phyloP scores from a whole-genome alignment of 2,888 invertebrate genomes.

The Bursaphelenchus okinawaensis region DNA sequence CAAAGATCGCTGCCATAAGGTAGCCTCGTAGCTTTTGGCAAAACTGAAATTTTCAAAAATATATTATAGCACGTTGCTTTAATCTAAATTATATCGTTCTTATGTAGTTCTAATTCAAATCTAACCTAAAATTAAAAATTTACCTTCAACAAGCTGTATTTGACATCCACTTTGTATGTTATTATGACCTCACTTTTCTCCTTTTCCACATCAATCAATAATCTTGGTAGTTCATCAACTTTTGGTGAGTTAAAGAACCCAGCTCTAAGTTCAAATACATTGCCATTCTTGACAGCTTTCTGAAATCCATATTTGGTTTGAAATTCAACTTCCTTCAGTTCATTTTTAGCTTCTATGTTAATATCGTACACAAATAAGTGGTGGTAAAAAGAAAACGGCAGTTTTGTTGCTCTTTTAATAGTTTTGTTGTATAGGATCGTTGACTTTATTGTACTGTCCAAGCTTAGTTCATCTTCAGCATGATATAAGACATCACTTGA shows the following conservation, averaged over 20 bases:
- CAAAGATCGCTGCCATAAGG: neutral
- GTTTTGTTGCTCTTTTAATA: too few species aligned
- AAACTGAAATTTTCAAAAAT: too few species aligned
- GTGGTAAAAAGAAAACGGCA: neutral
- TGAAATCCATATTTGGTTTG: neutral
- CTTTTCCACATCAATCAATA: neutral
- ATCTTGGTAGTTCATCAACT: neutral
- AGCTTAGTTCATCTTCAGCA: neutral
- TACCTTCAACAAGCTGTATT: slow-evolving; percentile 1
- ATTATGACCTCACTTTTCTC: neutral
- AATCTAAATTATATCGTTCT: too few species aligned
- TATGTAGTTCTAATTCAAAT: too few species aligned
- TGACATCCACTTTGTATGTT: neutral
- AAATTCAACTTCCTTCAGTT: neutral
- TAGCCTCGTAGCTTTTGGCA: neutral
- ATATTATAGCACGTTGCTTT: too few species aligned
- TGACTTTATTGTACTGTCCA: neutral
- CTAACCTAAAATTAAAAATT: neutral
- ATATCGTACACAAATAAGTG: neutral
- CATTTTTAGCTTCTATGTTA: neutral
- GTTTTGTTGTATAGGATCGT: too few species aligned
- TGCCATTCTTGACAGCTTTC: neutral
- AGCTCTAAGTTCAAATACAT: neutral
- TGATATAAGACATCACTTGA: neutral
- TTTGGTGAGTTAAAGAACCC: neutral